Evolutionary conservation across 1,140 invertebrate genomes (phyloP), one percentile per base, ranked within the genome.

Genomic region (Bombus confusus): DNA sequence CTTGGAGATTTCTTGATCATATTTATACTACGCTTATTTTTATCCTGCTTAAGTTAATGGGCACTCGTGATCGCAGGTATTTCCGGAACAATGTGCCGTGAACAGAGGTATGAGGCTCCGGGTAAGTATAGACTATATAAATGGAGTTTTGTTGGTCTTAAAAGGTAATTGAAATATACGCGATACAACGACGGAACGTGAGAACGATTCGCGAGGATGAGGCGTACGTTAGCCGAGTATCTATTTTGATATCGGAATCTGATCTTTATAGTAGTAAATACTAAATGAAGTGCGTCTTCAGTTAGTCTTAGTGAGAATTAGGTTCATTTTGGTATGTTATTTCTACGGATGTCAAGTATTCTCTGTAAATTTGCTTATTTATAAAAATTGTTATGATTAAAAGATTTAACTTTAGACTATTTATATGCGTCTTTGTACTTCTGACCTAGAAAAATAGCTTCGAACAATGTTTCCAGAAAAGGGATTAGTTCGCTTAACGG

Each of bases 1-100:
- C 15, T 25, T 39, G 28, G 41, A n/a, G n/a, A 83, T 28, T 69
- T 57, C 28, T 62, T 43, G 43, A 31, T 76, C 57, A 59, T 83
- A 78, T 47, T 71, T 83, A 69, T 41, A 41, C 41, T 52, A n/a
- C 31, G 0, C 8, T 62, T 62, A n/a, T 62, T 62, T 62, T 62
- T 13, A 62, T 62, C 3, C 28, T n/a, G 12, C 2, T 62, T n/a
- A n/a, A 62, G 28, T n/a, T 62, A 1, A 10, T 9, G 28, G 10
- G 3, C 3, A 10, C 12, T 0, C 28, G 13, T n/a, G 28, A n/a
- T n/a, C 28, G n/a, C 3, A 64, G n/a, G n/a, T 64, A 31, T 31
- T 64, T n/a, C n/a, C n/a, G 64, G 15, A n/a, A 13, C 28, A n/a
- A 62, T n/a, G 28, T 62, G 59, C 0, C 59, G 4, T 13, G 59